phyloP scores from a whole-genome alignment of 1,140 invertebrate genomes.

The Drosophila ercepeae region DNA sequence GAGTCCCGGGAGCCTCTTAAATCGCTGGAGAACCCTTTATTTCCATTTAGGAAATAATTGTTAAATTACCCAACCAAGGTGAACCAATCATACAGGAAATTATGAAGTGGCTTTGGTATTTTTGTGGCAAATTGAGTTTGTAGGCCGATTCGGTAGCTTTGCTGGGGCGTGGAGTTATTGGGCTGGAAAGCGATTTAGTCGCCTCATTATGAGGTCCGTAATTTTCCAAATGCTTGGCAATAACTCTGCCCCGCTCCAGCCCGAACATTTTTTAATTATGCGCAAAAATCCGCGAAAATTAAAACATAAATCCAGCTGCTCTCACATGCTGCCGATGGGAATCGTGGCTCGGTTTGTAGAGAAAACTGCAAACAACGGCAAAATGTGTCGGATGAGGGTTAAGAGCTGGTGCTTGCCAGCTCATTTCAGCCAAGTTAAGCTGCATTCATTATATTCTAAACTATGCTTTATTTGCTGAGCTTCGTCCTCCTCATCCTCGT shows the following conservation, averaged over 20 bases:
- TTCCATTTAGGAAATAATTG: neutral
- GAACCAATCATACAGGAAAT: neutral
- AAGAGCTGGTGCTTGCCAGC: slow-evolving; percentile 50
- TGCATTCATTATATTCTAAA: slow-evolving; percentile 78
- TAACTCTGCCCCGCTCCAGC: slow-evolving; percentile 18
- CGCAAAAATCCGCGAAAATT: slow-evolving; percentile 70
- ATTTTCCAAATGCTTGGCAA: slow-evolving; percentile 34
- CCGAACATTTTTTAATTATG: slow-evolving; percentile 61
- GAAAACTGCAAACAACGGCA: slow-evolving; percentile 43
- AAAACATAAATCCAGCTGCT: slow-evolving; percentile 67
- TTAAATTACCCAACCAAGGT: slow-evolving; percentile 7
- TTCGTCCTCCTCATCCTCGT: neutral
- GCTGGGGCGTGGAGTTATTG: slow-evolving; percentile 23
- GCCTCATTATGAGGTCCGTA: slow-evolving; percentile 34
- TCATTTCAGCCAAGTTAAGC: slow-evolving; percentile 79
- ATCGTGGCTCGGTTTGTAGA: neutral
- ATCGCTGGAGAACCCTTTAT: neutral
- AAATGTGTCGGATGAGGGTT: slow-evolving; percentile 28
- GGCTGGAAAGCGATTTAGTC: slow-evolving; percentile 39
- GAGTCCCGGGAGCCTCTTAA: no score
- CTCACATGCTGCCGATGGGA: slow-evolving; percentile 49
- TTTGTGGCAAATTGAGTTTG: slow-evolving; percentile 35
- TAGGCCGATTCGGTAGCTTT: slow-evolving; percentile 10
- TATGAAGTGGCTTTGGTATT: slow-evolving; percentile 1
- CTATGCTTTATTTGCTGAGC: slow-evolving; percentile 70